Base-by-base conservation (phyloP, 2,888 invertebrate genomes). In the Apocheima hispidaria region DNA sequence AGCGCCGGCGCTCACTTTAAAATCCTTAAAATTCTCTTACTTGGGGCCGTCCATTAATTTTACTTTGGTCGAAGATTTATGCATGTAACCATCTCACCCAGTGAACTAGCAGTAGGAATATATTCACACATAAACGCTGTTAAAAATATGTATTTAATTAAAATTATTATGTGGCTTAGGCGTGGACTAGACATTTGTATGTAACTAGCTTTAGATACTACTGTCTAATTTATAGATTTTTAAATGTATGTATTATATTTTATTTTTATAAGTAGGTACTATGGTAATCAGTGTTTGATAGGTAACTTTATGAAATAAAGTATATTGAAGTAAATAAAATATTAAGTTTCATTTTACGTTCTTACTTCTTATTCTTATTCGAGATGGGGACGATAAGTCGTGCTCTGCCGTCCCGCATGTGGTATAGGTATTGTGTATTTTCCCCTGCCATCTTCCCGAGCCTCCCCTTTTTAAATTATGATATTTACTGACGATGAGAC, bases 301-400 rank as follows among this genome's bases (percentile, higher is more conserved):
- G 18, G 16, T 18, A 38, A 6, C 18, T 18, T 10, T 30, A 26
- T n/a, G n/a, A 40, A 48, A 48, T 38, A 46, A 33, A 48, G 28
- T 48, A 28, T 46, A 46, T 38, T 38, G 28, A 36, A 44, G 43
- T 44, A 51, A 51, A 51, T 51, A 50, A 28, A 30, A 51, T 36
- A 18, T 18, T 16, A 7, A 0, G 16, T 38, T 38, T 38, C 18
- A 38, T 38, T 38, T 38, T 36, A 16, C 2, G 16, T 16, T 36
- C 21, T 4, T 2, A 4, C 20, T n/a, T n/a, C n/a, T n/a, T n/a
- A n/a, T n/a, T n/a, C n/a, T n/a, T n/a, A n/a, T n/a, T n/a, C n/a
- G n/a, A n/a, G n/a, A n/a, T n/a, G n/a, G n/a, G n/a, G n/a, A n/a
- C n/a, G n/a, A n/a, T n/a, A n/a, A n/a, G n/a, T n/a, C n/a, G n/a